Evolutionary conservation across 2,797 vertebrate genomes (phyloP).

Genomic region (Vipera ursinii): DNA sequence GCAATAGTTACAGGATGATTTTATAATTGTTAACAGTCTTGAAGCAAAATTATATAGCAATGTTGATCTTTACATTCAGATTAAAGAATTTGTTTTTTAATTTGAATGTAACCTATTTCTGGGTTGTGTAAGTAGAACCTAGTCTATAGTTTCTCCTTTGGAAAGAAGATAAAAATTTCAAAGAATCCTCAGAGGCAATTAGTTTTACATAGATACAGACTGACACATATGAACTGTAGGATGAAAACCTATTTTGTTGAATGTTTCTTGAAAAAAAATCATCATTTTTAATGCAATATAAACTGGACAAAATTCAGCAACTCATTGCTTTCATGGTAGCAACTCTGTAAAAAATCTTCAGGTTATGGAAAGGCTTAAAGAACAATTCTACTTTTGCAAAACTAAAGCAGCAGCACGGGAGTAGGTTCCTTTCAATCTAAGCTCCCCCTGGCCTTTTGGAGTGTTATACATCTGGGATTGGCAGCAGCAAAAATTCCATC

Average conservation of each 20-base stretch:
- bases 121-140: conserved; percentile 52
- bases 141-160: conserved; percentile 61
- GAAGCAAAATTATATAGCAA: conserved; percentile 39
- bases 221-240: conserved; percentile 59
- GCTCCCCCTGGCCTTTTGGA: neutral
- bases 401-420: neutral
- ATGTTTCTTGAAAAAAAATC: conserved; percentile 41
- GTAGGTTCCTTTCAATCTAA: neutral
- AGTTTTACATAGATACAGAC: conserved; percentile 72
- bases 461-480: neutral
- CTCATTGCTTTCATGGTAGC: conserved; percentile 34
- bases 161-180: conserved; percentile 69
- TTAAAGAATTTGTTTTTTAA: conserved; percentile 62
- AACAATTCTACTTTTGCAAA: conserved; percentile 8
- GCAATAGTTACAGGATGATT: conserved; percentile 40
- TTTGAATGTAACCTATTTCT: conserved; percentile 51
- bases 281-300: conserved; percentile 33
- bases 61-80: conserved; percentile 50
- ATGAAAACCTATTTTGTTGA: conserved; percentile 13
- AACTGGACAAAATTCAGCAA: conserved; percentile 40
- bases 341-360: conserved; percentile 29
- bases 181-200: conserved; percentile 59
- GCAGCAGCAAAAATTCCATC: conserved; percentile 10
- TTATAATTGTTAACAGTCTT: conserved; percentile 40
- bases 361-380: conserved; percentile 8